A percentile compares a stretch with the other conserved stretches of the same genome.
Evolutionary conservation across 2,797 vertebrate species (phyloP).

Genomic region (Poeciliopsis infans): DNA sequence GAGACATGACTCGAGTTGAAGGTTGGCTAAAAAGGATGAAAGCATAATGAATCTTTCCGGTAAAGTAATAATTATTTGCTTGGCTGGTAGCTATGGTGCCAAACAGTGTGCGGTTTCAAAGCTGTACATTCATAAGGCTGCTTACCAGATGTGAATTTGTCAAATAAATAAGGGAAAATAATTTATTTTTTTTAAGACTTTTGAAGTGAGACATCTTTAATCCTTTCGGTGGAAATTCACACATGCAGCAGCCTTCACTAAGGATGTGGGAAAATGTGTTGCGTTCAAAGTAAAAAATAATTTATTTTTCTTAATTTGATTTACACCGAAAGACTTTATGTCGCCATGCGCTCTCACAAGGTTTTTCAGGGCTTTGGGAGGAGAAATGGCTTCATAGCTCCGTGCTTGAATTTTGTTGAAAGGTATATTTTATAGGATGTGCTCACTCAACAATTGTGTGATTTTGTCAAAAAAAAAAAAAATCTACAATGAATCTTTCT

Average conservation of each 20-base stretch:
- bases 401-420: not conserved
- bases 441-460: not conserved
- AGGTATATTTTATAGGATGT: not conserved
- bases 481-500: not conserved
- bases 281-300: not conserved
- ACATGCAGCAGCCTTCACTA: not conserved
- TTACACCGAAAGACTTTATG: not conserved
- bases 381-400: not conserved
- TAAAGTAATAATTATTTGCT: not conserved
- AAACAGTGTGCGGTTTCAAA: not conserved
- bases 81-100: not conserved
- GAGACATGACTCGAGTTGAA: constrained; percentile 2
- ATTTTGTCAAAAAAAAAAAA: not conserved
- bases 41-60: not conserved
- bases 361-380: not conserved
- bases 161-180: not conserved
- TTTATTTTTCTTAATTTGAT: not conserved
- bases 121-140: constrained; percentile 8
- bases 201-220: not conserved
- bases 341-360: not conserved
- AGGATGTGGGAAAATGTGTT: not conserved
- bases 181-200: not conserved
- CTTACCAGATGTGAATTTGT: not conserved
- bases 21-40: constrained; percentile 21
- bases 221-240: not conserved